These are phyloP conservation scores for Garra rufa DNA, from an alignment of 2,113 vertebrate species.

Conservation along the genomic window DNA sequence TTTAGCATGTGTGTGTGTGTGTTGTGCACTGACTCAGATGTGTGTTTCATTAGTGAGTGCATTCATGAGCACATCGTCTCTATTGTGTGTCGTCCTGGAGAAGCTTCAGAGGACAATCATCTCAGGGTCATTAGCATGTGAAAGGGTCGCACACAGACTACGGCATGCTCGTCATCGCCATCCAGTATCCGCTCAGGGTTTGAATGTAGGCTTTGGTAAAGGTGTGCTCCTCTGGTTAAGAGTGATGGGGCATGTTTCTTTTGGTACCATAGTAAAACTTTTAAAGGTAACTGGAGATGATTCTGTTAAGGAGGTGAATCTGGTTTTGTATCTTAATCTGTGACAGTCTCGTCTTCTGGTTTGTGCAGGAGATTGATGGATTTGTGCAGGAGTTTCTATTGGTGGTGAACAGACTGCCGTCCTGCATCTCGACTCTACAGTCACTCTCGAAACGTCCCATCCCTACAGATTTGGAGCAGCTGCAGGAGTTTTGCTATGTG, in stretches of 20 bases:
- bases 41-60: neutral
- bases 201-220: neutral
- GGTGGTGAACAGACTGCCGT: conserved; percentile 72
- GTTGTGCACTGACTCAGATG: neutral
- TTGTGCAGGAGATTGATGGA: conserved; percentile 70
- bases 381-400: conserved; percentile 73
- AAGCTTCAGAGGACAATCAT: conserved; percentile 37
- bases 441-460: conserved; percentile 61
- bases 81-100: conserved; percentile 49
- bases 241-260: neutral
- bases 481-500: conserved; percentile 64
- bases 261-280: neutral
- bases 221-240: too few species aligned
- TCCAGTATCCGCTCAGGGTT: neutral
- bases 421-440: conserved; percentile 68
- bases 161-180: neutral
- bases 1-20: conserved; percentile 12
- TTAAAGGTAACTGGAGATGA: too few species aligned
- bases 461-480: conserved; percentile 58
- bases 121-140: neutral
- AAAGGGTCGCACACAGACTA: neutral
- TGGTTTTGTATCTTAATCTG: too few species aligned
- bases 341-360: neutral
- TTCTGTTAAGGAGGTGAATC: too few species aligned
- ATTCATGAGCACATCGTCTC: conserved; percentile 2